Base-by-base conservation (phyloP, 2,797 vertebrate species). In the Melanotaenia pygmaea region DNA sequence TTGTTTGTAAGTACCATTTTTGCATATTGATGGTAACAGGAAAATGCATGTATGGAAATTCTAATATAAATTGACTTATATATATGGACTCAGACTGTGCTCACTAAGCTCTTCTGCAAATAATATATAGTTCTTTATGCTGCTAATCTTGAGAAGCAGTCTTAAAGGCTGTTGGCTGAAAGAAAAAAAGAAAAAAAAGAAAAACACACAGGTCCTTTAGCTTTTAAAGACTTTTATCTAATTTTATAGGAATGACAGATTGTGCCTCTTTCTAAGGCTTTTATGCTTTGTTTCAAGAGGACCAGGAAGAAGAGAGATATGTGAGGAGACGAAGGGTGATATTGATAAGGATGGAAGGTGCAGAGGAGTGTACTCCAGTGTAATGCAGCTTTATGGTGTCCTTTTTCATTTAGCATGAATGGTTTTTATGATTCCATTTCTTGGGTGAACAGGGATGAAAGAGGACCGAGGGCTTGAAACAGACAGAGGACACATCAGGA, bases 51-150 rank as follows among this genome's bases (percentile, higher is more conserved):
- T 97, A 98, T 97, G 96, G 96, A 96, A 97, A 98, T 97, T 96
- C 96, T 96, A 98, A 98, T 98, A 98, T 97, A 99, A 97, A 98
- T 96, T 97, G 97, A 98, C 96, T 98, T 97, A 98, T 98, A 96
- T 95, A 95, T 94, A 94, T 94, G 93, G 88, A 93, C 91, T 91
- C 88, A 89, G 94, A 95, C 96, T 97, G 88, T 99, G 97, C 97
- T 93, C 96, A 92, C 96, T 97, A 97, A 98, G 97, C 98, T 97
- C 94, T 98, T 98, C 96, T 96, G 93, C 94, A 96, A 96, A 96
- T 95, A 94, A 93, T 92, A 93, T 95, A 93, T 94, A 94, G 95
- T 96, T 96, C 95, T 96, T 96, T 96, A 95, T 96, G 96, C 95
- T 94, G 95, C 97, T 98, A 99, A 98, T 99, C 97, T 96, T 93